These are phyloP conservation scores for Cryptotis parvus DNA, from an alignment of 2,113 vertebrate species.

Conservation along the genomic window DNA sequence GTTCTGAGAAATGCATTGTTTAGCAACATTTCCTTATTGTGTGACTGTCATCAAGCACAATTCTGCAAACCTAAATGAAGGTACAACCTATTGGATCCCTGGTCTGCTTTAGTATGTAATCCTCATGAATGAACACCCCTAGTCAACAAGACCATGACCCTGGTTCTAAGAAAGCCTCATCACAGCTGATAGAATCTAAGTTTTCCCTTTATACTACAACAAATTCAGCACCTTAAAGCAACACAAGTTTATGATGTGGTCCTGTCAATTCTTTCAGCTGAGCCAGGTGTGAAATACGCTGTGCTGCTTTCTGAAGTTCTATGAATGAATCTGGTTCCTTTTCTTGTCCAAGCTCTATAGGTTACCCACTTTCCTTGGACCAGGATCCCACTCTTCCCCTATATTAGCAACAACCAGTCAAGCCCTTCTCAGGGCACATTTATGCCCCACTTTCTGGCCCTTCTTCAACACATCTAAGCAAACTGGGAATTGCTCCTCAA, in stretches of 20 bases:
- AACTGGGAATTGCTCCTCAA: neutral
- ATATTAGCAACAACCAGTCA: neutral
- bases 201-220: neutral
- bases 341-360: neutral
- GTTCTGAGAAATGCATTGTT: too few species aligned
- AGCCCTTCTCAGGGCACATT: neutral
- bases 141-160: neutral
- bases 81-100: neutral
- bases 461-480: neutral
- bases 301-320: neutral
- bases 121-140: neutral
- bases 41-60: neutral
- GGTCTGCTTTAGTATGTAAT: too few species aligned
- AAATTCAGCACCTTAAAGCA: neutral
- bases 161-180: neutral
- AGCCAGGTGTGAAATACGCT: neutral
- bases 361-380: neutral
- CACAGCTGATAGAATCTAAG: neutral
- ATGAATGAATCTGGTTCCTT: neutral
- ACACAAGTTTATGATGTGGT: neutral
- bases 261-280: neutral
- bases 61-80: neutral
- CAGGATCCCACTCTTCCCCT: neutral
- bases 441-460: neutral
- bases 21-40: neutral